phyloP scores from a whole-genome alignment of 2,888 invertebrate genomes.

The Brenthis ino region DNA sequence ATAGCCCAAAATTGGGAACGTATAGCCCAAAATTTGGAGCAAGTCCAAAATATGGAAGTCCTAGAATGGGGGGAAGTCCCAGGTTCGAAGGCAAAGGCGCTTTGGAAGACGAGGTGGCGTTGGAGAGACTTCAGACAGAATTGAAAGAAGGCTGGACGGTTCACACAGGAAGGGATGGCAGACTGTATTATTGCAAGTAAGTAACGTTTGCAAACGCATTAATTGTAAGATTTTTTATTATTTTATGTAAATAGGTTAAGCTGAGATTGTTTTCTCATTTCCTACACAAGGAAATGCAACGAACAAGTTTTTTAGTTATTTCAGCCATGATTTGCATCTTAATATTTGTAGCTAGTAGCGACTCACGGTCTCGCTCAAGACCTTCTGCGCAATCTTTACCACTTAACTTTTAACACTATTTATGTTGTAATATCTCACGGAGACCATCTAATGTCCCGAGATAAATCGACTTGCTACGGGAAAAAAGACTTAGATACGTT shows the following conservation, averaged over 20 bases:
- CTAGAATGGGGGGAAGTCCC: constrained; percentile 73
- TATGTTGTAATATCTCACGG: too few species aligned
- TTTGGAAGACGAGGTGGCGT: constrained; percentile 67
- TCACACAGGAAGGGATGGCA: constrained; percentile 89
- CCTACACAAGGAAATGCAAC: background rate
- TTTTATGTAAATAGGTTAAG: too few species aligned
- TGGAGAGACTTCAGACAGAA: constrained; percentile 83
- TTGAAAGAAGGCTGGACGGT: constrained; percentile 89
- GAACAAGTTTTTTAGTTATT: background rate
- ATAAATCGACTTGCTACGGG: too few species aligned
- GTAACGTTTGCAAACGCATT: constrained; percentile 54
- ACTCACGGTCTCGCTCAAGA: too few species aligned
- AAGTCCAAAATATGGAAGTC: constrained; percentile 68
- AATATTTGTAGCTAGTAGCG: background rate
- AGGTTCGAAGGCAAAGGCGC: constrained; percentile 52
- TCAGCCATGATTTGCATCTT: background rate
- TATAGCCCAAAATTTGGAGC: constrained; percentile 62
- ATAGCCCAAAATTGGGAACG: constrained; percentile 56
- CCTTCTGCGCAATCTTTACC: too few species aligned
- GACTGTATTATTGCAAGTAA: constrained; percentile 96
- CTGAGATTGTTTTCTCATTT: too few species aligned
- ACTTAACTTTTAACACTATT: too few species aligned
- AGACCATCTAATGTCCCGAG: too few species aligned
- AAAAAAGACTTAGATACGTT: too few species aligned
- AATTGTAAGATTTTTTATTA: too few species aligned